Evolutionary conservation across 2,113 vertebrate genomes (phyloP).

Genomic region (Anolis sagrei): DNA sequence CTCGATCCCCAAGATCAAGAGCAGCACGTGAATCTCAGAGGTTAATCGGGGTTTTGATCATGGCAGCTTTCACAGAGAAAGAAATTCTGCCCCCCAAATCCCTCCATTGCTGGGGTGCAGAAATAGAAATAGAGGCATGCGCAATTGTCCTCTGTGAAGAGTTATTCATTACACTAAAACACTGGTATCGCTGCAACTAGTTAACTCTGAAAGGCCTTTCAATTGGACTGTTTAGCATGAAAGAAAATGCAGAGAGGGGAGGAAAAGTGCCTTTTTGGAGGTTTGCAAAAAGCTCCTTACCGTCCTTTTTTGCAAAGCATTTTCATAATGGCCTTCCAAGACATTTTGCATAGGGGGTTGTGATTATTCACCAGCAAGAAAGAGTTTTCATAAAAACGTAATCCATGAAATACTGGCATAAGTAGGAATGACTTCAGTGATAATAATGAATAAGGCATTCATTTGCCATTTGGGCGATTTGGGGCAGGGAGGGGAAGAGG

Average conservation of each 20-base stretch:
- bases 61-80: constrained; percentile 88
- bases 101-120: constrained; percentile 71
- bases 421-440: constrained; percentile 75
- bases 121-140: constrained; percentile 77
- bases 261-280: constrained; percentile 66
- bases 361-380: constrained; percentile 80
- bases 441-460: constrained; percentile 78
- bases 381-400: constrained; percentile 82
- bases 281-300: constrained; percentile 69
- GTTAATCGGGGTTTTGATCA: constrained; percentile 92
- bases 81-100: constrained; percentile 80
- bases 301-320: constrained; percentile 75
- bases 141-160: constrained; percentile 78
- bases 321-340: constrained; percentile 75
- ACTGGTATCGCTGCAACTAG: constrained; percentile 84
- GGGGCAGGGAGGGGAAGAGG: not conserved
- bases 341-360: constrained; percentile 78
- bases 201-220: constrained; percentile 85
- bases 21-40: constrained; percentile 87
- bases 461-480: constrained; percentile 78
- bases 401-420: constrained; percentile 79
- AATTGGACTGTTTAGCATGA: constrained; percentile 78
- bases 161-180: constrained; percentile 88
- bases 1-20: constrained; percentile 78
- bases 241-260: constrained; percentile 74